These are phyloP conservation scores for Athalia cordata DNA, from an alignment of 2,888 invertebrate genomes.

Conservation along the genomic window DNA sequence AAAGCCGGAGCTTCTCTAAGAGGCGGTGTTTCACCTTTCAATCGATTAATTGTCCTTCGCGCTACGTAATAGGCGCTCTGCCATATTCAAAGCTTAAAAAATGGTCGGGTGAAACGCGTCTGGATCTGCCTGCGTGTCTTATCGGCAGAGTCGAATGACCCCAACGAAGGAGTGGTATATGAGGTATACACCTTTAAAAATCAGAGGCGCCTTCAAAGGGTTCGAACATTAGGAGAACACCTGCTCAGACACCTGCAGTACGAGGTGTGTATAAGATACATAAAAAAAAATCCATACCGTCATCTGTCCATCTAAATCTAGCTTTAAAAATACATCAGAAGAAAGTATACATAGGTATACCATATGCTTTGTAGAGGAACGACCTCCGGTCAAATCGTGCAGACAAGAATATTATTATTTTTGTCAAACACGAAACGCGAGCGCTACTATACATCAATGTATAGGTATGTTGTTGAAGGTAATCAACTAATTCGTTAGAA, in stretches of 20 bases:
- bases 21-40: conserved; percentile 7
- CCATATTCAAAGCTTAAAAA: background rate
- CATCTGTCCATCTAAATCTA: too few species aligned
- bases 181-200: background rate
- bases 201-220: conserved; percentile 28
- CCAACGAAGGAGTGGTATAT: conserved; percentile 4
- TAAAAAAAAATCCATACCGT: too few species aligned
- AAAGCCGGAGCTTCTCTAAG: conserved; percentile 18
- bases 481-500: conserved; percentile 28
- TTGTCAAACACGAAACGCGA: background rate
- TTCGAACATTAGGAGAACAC: conserved; percentile 24
- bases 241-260: conserved; percentile 33
- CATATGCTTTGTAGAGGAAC: too few species aligned
- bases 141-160: conserved; percentile 13
- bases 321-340: too few species aligned
- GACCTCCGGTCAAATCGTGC: too few species aligned
- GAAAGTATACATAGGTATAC: background rate
- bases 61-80: background rate
- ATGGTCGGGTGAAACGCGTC: conserved; percentile 13
- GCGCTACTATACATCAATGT: too few species aligned
- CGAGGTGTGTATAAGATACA: too few species aligned
- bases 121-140: background rate
- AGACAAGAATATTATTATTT: background rate
- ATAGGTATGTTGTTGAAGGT: background rate
- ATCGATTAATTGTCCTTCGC: conserved; percentile 33